Percentiles rank a stretch among this genome's conserved stretches.
phyloP scores from a whole-genome alignment of 2,113 vertebrate genomes.

The Cololabis saira region DNA sequence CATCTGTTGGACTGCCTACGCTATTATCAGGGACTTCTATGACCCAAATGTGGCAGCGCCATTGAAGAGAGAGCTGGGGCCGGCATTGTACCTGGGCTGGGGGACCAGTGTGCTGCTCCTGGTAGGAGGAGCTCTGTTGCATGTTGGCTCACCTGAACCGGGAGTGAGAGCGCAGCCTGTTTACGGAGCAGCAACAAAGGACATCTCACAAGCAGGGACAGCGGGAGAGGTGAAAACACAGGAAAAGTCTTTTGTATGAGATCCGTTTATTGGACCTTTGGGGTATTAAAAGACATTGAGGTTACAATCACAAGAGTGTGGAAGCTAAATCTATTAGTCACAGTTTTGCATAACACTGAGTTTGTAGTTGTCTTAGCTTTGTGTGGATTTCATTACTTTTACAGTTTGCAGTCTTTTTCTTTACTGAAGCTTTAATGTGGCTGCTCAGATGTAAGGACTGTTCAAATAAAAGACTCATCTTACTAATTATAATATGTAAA shows the following conservation, averaged over 20 bases:
- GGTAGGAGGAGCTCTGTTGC: slow-evolving; percentile 74
- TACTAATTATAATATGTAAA: neutral
- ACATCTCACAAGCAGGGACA: slow-evolving; percentile 33
- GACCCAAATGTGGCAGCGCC: slow-evolving; percentile 71
- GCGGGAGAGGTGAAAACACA: slow-evolving; percentile 66
- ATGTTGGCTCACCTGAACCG: slow-evolving; percentile 66
- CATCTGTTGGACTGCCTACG: slow-evolving; percentile 75
- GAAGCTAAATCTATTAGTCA: neutral
- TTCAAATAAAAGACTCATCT: neutral
- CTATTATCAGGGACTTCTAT: slow-evolving; percentile 78
- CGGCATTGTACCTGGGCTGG: slow-evolving; percentile 80
- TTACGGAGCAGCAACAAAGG: slow-evolving; percentile 52
- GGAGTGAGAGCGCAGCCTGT: slow-evolving; percentile 37
- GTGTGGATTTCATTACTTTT: neutral
- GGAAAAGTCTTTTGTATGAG: slow-evolving; percentile 80
- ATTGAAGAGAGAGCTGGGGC: slow-evolving; percentile 80
- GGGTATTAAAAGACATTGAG: neutral
- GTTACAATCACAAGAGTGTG: neutral
- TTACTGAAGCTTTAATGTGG: neutral
- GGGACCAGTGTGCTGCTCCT: slow-evolving; percentile 72
- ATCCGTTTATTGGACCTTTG: slow-evolving; percentile 1
- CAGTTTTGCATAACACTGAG: neutral
- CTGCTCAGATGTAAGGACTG: neutral
- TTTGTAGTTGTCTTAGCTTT: neutral
- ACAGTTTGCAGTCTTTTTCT: neutral